Evolutionary conservation across 2,113 vertebrate genomes (phyloP), one percentile per base, ranked within the genome.

Genomic region (Ascaphus truei): DNA sequence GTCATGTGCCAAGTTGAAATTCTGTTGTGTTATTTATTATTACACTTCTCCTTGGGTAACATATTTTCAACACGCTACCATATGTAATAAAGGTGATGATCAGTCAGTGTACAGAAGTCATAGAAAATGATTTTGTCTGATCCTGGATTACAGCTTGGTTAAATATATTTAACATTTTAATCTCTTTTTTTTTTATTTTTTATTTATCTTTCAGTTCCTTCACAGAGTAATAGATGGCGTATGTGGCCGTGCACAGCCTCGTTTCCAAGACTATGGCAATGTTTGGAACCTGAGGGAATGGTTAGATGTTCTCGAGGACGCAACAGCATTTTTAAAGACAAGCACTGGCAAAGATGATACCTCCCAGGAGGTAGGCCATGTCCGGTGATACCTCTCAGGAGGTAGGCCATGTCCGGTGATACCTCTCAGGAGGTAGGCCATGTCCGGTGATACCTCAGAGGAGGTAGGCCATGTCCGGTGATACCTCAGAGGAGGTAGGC

Each of bases 191-290:
- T 0, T 15, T 68, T 18, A 11, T 15, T 0, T 69, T 77, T 34
- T 2, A 77, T 75, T 22, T 5, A 1, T 6, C 13, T 51, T 39
- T 11, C 62, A 98, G 96, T 87, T 98, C 36, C 85, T 96, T 73
- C 96, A 99, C 77, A 90, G 85, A 64, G 68, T 92, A 56, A 75
- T 96, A n/a, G 95, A 99, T 80, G 89, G 93, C 22, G 59, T 99
- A 15, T 98, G 95, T 77, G 93, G 95, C 1, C 85, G 85, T 7
- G 73, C 85, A 0, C 86, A 84, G 58, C 94, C 95, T 45, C 78
- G 63, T 1, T 79, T 87, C 61, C 80, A 72, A 3, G 92, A 99
- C 33, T 95, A 94, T 72, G 73, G 85, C 12, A 62, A 10, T 27
- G 22, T 88, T 29, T 98, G 94, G 94, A 93, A 79, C 62, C 78